A percentile compares a stretch with the other conserved stretches of the same genome.
phyloP scores from a whole-genome alignment of 1,140 invertebrate species.

The Drosophila rhopaloa region DNA sequence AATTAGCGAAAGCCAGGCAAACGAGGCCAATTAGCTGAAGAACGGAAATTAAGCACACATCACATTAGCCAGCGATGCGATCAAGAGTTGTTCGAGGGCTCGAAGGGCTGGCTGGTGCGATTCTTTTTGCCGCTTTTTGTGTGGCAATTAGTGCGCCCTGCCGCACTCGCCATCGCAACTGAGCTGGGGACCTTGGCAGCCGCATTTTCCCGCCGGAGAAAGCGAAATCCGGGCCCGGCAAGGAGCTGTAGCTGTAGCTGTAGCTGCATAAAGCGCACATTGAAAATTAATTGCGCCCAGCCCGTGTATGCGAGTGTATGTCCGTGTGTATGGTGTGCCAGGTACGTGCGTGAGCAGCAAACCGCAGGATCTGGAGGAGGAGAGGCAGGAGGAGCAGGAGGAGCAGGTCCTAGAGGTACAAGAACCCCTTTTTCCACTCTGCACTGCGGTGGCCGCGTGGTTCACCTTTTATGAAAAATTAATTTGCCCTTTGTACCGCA shows the following conservation, averaged over 20 bases:
- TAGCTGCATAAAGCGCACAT: slow-evolving; percentile 67
- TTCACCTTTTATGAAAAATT: slow-evolving; percentile 82
- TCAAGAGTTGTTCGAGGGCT: slow-evolving; percentile 37
- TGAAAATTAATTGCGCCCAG: slow-evolving; percentile 77
- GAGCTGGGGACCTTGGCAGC: slow-evolving; percentile 39
- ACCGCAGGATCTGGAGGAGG: slow-evolving; percentile 21
- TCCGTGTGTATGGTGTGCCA: slow-evolving; percentile 16
- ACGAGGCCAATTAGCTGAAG: slow-evolving; percentile 53
- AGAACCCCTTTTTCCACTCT: neutral
- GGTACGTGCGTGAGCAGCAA: slow-evolving; percentile 51
- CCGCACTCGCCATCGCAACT: slow-evolving; percentile 39
- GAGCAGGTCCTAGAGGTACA: neutral
- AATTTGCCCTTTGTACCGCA: slow-evolving; percentile 80
- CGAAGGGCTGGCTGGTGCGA: slow-evolving; percentile 26
- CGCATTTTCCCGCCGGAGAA: slow-evolving; percentile 31
- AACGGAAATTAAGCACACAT: slow-evolving; percentile 56
- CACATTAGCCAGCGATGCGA: slow-evolving; percentile 50
- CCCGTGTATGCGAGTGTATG: slow-evolving; percentile 9
- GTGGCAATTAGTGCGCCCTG: slow-evolving; percentile 70
- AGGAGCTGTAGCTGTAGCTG: slow-evolving; percentile 26
- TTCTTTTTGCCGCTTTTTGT: slow-evolving; percentile 46
- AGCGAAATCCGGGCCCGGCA: slow-evolving; percentile 45
- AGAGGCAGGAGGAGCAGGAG: neutral
- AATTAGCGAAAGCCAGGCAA: slow-evolving; percentile 56
- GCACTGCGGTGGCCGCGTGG: slow-evolving; percentile 38